Evolutionary conservation across 1,140 invertebrate genomes (phyloP).

Genomic region (Lineus longissimus): DNA sequence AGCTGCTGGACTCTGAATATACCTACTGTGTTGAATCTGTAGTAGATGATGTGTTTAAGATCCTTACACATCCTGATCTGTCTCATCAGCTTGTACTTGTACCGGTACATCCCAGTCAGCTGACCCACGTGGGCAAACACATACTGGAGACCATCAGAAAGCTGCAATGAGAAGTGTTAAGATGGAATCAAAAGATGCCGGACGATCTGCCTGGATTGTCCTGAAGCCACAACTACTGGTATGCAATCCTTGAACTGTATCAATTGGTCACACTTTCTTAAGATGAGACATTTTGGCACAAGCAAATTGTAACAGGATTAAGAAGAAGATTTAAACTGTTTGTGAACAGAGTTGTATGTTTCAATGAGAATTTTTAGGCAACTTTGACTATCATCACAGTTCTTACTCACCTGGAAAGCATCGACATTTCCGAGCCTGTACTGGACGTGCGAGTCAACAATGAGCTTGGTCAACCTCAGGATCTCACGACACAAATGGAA

Average conservation of each 20-base stretch:
- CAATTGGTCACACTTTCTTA: not conserved
- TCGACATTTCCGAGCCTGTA: conserved; percentile 99
- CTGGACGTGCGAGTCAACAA: conserved; percentile 98
- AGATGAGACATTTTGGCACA: not conserved
- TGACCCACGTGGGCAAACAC: conserved; percentile 99
- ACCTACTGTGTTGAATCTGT: conserved; percentile 94
- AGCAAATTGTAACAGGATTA: too few species aligned
- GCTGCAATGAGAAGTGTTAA: too few species aligned
- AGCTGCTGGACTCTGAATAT: not conserved
- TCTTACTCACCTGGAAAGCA: conserved; percentile 70
- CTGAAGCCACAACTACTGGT: not conserved
- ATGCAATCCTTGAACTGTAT: not conserved
- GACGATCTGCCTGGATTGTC: too few species aligned
- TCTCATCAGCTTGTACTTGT: conserved; percentile 99
- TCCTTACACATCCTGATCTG: conserved; percentile 99
- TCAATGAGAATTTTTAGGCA: not conserved
- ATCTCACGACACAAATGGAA: conserved; percentile 99
- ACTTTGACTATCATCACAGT: too few species aligned
- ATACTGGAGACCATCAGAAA: conserved; percentile 98
- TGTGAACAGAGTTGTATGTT: not conserved
- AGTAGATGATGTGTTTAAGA: conserved; percentile 98
- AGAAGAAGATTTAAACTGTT: not conserved
- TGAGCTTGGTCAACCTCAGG: conserved; percentile 91
- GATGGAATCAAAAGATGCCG: conserved; percentile 13
- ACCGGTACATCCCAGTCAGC: conserved; percentile 99